phyloP scores from a whole-genome alignment of 2,797 vertebrate species.

The Pelobates cultripes region DNA sequence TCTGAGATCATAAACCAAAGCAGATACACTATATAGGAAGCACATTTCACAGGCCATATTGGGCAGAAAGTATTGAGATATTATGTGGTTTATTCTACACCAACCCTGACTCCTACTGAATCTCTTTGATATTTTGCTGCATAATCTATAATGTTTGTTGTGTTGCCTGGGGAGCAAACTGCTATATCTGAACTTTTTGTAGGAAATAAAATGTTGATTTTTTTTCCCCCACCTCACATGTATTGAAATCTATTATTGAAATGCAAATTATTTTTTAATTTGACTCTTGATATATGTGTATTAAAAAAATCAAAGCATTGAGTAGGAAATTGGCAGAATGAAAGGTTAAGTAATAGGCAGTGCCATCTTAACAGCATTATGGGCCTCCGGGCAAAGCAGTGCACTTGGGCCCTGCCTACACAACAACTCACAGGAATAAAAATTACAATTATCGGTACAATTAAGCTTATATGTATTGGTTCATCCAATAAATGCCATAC shows the following conservation, averaged over 20 bases:
- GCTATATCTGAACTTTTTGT: constrained; percentile 28
- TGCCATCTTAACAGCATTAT: too few species aligned
- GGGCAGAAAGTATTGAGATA: too few species aligned
- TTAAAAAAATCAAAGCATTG: neutral
- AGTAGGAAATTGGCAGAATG: constrained; percentile 9
- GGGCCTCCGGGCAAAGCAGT: too few species aligned
- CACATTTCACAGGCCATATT: too few species aligned
- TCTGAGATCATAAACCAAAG: too few species aligned
- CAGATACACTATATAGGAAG: too few species aligned
- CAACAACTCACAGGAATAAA: too few species aligned
- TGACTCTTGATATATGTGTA: constrained; percentile 8
- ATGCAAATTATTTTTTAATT: constrained; percentile 29
- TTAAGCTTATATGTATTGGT: too few species aligned
- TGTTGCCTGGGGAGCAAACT: constrained; percentile 49
- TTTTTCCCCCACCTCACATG: constrained; percentile 39
- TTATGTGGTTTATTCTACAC: neutral
- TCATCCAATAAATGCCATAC: too few species aligned
- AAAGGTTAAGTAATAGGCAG: neutral
- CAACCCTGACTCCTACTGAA: constrained; percentile 12
- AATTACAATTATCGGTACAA: too few species aligned
- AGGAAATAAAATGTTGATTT: neutral
- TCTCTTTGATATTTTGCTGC: constrained; percentile 42
- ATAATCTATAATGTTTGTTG: constrained; percentile 37
- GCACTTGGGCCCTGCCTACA: too few species aligned
- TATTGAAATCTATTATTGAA: constrained; percentile 29